A percentile compares a stretch with the other conserved stretches of the same genome.
Evolutionary conservation across 2,888 invertebrate genomes (phyloP).

Genomic region (Ornithoptera priamus): DNA sequence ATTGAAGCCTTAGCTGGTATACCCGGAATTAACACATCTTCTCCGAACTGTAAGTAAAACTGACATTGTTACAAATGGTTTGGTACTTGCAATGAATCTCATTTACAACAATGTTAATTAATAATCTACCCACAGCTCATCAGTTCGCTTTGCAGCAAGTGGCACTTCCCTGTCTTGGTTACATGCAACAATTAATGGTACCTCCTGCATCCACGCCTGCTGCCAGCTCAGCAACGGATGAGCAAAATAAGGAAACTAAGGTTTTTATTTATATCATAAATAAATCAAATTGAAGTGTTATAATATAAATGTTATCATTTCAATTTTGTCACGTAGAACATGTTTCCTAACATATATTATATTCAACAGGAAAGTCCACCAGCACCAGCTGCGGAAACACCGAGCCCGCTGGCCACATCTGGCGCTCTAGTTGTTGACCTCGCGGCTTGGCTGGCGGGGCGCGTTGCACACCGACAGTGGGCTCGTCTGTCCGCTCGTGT

Average conservation of each 20-base stretch:
- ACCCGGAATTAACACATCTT: constrained; percentile 68
- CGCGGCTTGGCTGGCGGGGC: constrained; percentile 74
- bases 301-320: too few species aligned
- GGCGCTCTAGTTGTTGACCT: constrained; percentile 75
- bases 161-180: constrained; percentile 94
- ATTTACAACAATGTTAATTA: not conserved
- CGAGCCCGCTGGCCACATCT: constrained; percentile 35
- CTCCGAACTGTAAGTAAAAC: constrained; percentile 75
- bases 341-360: not conserved
- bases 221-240: constrained; percentile 44
- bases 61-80: not conserved
- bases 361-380: constrained; percentile 34
- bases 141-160: constrained; percentile 94
- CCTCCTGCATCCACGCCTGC: constrained; percentile 60
- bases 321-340: too few species aligned
- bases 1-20: constrained; percentile 63
- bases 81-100: not conserved
- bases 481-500: constrained; percentile 51
- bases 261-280: constrained; percentile 31
- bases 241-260: constrained; percentile 61
- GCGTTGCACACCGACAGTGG: constrained; percentile 66
- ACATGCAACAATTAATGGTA: constrained; percentile 90
- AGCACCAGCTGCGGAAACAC: constrained; percentile 44
- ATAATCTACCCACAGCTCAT: constrained; percentile 73
- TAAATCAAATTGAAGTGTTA: not conserved